A percentile compares a stretch with the other conserved stretches of the same genome.
These are phyloP conservation scores for Platygyra sinensis DNA, from an alignment of 64 coral and sea anemone species.

Conservation along the genomic window DNA sequence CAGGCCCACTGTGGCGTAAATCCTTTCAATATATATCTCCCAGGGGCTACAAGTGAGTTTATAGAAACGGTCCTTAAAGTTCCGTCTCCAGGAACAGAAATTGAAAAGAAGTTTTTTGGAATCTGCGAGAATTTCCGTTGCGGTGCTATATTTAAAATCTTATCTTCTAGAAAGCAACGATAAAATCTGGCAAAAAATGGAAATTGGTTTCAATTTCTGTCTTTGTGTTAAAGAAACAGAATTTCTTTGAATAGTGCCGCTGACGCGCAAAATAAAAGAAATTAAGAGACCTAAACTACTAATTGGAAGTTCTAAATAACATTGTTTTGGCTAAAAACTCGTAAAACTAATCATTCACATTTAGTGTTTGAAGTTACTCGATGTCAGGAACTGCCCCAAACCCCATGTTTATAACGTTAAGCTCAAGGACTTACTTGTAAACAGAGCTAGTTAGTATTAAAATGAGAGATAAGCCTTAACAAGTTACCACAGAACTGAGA, in stretches of 20 bases:
- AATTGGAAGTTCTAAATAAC: slow-evolving; percentile 11
- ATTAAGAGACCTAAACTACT: not conserved
- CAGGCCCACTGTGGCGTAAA: not conserved
- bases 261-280: not conserved
- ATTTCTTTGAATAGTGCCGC: not conserved
- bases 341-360: not conserved
- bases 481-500: not conserved
- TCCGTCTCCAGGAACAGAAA: not conserved
- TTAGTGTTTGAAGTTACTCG: not conserved
- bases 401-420: not conserved
- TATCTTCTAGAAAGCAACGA: not conserved
- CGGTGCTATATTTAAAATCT: not conserved
- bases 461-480: not conserved
- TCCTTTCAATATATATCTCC: slow-evolving; percentile 7
- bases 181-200: not conserved
- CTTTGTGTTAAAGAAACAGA: not conserved
- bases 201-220: not conserved
- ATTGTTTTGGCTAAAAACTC: slow-evolving; percentile 5
- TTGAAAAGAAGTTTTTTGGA: not conserved
- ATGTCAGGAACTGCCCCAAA: not conserved
- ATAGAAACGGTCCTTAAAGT: not conserved
- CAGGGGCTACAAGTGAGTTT: not conserved
- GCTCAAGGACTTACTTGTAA: not conserved
- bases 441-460: not conserved
- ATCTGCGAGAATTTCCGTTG: not conserved